Evolutionary conservation across 2,888 invertebrate species (phyloP).

Genomic region (Callinectes sapidus): DNA sequence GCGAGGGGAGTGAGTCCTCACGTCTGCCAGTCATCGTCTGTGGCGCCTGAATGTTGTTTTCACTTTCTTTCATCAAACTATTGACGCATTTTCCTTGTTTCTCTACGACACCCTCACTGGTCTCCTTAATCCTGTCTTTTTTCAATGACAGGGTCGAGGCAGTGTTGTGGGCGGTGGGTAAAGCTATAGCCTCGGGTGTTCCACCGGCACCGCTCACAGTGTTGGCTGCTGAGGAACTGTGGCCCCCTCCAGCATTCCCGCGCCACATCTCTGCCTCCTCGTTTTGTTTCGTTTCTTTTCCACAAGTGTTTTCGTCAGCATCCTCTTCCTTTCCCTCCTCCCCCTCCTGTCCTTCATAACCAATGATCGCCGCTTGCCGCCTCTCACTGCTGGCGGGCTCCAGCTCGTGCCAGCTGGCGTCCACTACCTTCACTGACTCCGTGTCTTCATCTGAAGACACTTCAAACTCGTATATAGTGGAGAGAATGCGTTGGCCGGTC

Average conservation of each 20-base stretch:
- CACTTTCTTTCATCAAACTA: background rate
- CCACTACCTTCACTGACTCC: slow-evolving; percentile 44
- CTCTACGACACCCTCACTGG: background rate
- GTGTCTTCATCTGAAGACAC: slow-evolving; percentile 61
- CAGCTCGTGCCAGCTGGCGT: slow-evolving; percentile 22
- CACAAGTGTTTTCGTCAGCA: background rate
- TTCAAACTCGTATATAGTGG: slow-evolving; percentile 67
- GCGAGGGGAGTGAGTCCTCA: background rate
- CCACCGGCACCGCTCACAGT: background rate
- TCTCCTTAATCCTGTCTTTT: background rate
- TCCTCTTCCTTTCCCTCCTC: slow-evolving; percentile 5
- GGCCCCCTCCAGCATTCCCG: background rate
- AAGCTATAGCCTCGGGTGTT: background rate
- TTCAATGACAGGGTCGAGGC: background rate
- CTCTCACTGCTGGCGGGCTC: background rate
- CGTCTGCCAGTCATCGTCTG: background rate
- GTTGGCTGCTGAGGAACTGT: background rate
- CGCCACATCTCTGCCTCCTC: background rate
- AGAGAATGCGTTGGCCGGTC: slow-evolving; percentile 60
- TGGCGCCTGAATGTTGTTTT: background rate
- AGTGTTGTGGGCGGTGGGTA: background rate
- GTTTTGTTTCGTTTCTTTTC: slow-evolving; percentile 18
- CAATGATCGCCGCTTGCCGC: background rate
- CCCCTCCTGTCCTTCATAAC: background rate
- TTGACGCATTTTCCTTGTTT: background rate